Conservation (phyloP, 2,797 vertebrate species). For the Ctenopoma kingsleyae region DNA sequence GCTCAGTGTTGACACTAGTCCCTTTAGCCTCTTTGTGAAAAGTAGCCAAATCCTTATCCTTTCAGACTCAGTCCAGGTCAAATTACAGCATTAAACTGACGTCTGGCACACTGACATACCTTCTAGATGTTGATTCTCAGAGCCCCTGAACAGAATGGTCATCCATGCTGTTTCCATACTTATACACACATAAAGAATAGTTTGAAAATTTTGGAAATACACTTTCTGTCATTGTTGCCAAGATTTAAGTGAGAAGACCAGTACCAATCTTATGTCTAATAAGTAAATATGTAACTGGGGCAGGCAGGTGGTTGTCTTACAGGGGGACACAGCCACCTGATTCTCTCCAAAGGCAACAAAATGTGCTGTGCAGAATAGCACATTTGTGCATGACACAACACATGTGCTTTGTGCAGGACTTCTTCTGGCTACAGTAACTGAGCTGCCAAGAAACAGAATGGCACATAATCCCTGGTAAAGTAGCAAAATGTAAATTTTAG, state of each 20-base stretch:
- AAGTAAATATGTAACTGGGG: not conserved
- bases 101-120: constrained; percentile 43
- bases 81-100: constrained; percentile 57
- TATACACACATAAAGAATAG: not conserved
- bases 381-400: too few species aligned
- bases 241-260: too few species aligned
- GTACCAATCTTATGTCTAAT: not conserved
- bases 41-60: constrained; percentile 53
- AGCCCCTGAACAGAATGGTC: constrained; percentile 2
- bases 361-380: not conserved
- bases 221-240: not conserved
- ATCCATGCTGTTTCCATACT: not conserved
- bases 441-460: not conserved
- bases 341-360: constrained; percentile 1
- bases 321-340: not conserved
- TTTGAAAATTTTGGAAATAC: not conserved
- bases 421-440: not conserved
- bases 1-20: constrained; percentile 28
- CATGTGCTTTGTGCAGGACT: not conserved
- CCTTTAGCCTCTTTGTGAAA: constrained; percentile 55
- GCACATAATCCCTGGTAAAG: not conserved
- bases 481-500: not conserved
- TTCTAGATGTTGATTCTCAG: constrained; percentile 16
- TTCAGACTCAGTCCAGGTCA: constrained; percentile 40
- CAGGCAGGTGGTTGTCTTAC: not conserved